Percentiles rank a stretch among this genome's conserved stretches.
Evolutionary conservation across 2,888 invertebrate species (phyloP).

Genomic region (Drosophila rellima): DNA sequence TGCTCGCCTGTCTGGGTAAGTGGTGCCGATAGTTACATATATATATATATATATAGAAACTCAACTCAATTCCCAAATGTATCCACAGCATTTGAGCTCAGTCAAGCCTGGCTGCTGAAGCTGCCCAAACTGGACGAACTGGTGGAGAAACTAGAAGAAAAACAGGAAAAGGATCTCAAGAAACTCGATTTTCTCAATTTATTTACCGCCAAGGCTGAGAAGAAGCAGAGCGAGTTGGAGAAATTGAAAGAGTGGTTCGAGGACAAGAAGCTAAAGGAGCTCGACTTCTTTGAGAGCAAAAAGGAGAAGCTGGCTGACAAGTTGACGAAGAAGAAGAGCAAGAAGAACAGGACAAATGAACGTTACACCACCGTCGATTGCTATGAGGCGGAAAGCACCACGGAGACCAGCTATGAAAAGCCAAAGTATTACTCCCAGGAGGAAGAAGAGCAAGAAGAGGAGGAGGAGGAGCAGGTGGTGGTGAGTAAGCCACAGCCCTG

Average conservation of each 20-base stretch:
- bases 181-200: conserved; percentile 66
- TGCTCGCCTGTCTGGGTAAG: conserved; percentile 64
- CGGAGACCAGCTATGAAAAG: conserved; percentile 17
- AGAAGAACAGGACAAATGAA: conserved; percentile 37
- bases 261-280: conserved; percentile 63
- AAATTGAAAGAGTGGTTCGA: conserved; percentile 68
- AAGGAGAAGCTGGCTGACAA: conserved; percentile 55
- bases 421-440: conserved; percentile 24
- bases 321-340: conserved; percentile 44
- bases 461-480: conserved; percentile 10
- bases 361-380: conserved; percentile 46
- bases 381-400: conserved; percentile 25
- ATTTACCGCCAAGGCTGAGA: conserved; percentile 52
- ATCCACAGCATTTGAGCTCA: conserved; percentile 43
- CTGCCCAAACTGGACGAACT: conserved; percentile 61
- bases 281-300: conserved; percentile 53
- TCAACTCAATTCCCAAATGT: background rate
- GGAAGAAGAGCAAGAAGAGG: conserved; percentile 14
- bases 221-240: conserved; percentile 57
- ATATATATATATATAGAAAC: too few species aligned
- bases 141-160: conserved; percentile 35
- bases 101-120: conserved; percentile 53
- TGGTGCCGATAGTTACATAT: background rate
- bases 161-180: conserved; percentile 59
- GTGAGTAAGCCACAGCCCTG: conserved; percentile 17